A percentile compares a stretch with the other conserved stretches of the same genome.
Conservation (phyloP, 2,888 invertebrate genomes). For the Netelia melanura region DNA sequence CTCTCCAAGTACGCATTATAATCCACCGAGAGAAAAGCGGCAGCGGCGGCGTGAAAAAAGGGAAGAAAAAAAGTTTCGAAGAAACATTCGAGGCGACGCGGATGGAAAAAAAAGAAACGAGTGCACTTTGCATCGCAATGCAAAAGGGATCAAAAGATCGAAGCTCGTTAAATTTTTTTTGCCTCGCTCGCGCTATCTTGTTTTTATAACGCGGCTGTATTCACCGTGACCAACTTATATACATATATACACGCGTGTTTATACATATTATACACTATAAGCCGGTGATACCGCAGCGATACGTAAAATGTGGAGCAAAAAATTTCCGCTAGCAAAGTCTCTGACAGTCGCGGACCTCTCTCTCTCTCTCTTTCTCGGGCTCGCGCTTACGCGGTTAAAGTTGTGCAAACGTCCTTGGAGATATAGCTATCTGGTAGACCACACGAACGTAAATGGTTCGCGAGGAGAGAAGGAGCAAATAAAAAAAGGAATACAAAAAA, state of each 20-base stretch:
- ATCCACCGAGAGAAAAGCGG: neutral
- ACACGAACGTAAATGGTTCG: slow-evolving; percentile 52
- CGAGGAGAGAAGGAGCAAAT: slow-evolving; percentile 58
- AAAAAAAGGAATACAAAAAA: slow-evolving; percentile 52
- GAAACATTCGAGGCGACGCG: slow-evolving; percentile 8
- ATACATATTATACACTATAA: neutral
- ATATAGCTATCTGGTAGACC: slow-evolving; percentile 55
- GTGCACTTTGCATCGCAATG: neutral
- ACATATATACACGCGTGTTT: neutral
- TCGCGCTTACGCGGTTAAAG: slow-evolving; percentile 16
- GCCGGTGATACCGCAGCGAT: neutral
- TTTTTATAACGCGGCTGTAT: neutral
- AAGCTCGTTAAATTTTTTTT: slow-evolving; percentile 50
- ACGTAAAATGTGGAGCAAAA: slow-evolving; percentile 56
- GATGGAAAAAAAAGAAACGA: slow-evolving; percentile 1
- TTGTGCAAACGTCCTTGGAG: slow-evolving; percentile 67
- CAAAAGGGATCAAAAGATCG: slow-evolving; percentile 38
- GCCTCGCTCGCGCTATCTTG: neutral
- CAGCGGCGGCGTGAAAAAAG: slow-evolving; percentile 18
- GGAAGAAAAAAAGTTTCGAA: neutral
- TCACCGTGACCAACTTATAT: neutral
- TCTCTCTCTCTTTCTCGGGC: too few relatives aligned
- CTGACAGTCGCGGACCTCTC: slow-evolving; percentile 45
- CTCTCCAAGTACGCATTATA: slow-evolving; percentile 5
- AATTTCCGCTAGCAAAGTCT: slow-evolving; percentile 36